Conservation (phyloP, 2,113 vertebrate species). For the Petaurus breviceps region DNA sequence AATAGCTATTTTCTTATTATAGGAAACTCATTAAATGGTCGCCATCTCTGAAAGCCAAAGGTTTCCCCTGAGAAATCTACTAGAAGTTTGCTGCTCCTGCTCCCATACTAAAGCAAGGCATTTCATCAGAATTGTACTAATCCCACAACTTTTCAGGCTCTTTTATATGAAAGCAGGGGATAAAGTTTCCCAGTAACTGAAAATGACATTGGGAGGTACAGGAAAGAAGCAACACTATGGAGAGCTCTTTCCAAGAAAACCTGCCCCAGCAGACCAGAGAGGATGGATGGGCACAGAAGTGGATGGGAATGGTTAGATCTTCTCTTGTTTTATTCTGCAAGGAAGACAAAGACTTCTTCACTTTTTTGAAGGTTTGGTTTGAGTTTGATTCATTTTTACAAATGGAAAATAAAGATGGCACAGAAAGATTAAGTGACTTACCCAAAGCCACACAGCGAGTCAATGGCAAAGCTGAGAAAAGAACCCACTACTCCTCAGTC, state of each 20-base stretch:
- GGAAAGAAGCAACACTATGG: conserved; percentile 51
- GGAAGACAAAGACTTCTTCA: conserved; percentile 64
- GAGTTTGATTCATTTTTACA: conserved; percentile 72
- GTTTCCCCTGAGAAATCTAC: not conserved
- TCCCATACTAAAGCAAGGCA: not conserved
- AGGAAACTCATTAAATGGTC: not conserved
- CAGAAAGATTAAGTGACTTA: conserved; percentile 79
- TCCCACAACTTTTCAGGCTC: not conserved
- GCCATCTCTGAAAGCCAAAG: conserved; percentile 29
- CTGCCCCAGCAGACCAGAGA: conserved; percentile 65
- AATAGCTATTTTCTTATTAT: not conserved
- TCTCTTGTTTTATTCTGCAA: conserved; percentile 71
- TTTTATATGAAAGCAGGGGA: conserved; percentile 8
- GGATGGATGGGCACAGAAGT: conserved; percentile 44
- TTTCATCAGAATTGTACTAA: not conserved
- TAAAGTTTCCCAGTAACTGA: conserved; percentile 24
- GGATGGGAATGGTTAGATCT: conserved; percentile 57
- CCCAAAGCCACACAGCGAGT: conserved; percentile 79
- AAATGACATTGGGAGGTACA: conserved; percentile 26
- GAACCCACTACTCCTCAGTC: conserved; percentile 77
- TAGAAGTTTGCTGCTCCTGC: not conserved
- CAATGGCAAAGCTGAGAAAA: conserved; percentile 80
- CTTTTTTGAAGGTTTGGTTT: conserved; percentile 77
- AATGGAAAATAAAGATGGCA: conserved; percentile 74
- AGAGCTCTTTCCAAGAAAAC: conserved; percentile 45